Evolutionary conservation across 2,888 invertebrate species (phyloP).

Genomic region (Willowsia nigromaculata): DNA sequence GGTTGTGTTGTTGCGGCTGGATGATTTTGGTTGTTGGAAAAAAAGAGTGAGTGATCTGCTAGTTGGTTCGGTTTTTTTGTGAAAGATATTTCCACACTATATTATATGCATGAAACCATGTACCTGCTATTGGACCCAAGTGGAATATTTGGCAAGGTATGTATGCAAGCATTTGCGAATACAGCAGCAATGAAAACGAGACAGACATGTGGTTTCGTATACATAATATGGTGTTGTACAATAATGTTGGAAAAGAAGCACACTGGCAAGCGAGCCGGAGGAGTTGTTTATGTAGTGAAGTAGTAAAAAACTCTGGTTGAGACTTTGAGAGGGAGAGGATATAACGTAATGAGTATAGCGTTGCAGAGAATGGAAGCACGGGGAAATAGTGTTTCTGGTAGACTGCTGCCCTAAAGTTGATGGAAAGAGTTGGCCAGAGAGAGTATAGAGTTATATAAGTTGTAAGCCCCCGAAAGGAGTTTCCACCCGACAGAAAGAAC

Average conservation of each 20-base stretch:
- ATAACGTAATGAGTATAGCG: not conserved
- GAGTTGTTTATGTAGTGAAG: not conserved
- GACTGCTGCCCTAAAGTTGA: conserved; percentile 33
- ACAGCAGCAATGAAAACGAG: not conserved
- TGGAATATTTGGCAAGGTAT: conserved; percentile 57
- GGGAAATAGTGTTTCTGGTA: not conserved
- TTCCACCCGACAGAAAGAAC: conserved; percentile 65
- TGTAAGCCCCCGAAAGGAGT: conserved; percentile 70
- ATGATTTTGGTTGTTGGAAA: conserved; percentile 62
- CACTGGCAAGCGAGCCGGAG: not conserved
- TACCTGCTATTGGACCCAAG: not conserved
- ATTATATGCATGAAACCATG: not conserved
- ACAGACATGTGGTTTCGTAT: conserved; percentile 26
- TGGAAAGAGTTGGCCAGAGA: conserved; percentile 67
- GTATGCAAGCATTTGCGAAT: conserved; percentile 34
- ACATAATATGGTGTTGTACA: not conserved
- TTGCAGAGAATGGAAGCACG: not conserved
- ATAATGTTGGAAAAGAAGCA: not conserved
- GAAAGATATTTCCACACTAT: not conserved
- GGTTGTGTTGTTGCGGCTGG: conserved; percentile 64
- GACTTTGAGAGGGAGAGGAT: not conserved
- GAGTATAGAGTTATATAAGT: not conserved
- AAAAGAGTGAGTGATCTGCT: conserved; percentile 39
- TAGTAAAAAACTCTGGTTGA: not conserved
- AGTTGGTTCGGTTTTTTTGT: not conserved